These are phyloP conservation scores for Thamnaconus septentrionalis DNA, from an alignment of 2,113 vertebrate genomes.

Conservation along the genomic window DNA sequence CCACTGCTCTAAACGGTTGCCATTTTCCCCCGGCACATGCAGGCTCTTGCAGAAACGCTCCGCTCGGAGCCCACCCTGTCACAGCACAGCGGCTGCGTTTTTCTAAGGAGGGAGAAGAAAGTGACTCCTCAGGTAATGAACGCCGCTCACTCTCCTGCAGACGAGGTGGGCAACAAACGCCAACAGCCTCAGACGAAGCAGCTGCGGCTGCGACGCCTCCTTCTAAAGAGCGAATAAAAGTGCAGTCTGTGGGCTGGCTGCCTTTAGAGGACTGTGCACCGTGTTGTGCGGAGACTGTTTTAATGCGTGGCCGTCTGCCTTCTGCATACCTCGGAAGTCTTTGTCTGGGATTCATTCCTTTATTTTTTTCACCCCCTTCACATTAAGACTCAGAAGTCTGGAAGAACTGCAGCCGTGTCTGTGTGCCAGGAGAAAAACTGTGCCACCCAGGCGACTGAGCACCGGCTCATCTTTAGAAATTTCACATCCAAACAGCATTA, in stretches of 20 bases:
- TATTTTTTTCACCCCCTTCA: conserved; percentile 1
- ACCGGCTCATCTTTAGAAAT: conserved; percentile 25
- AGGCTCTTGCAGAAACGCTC: conserved; percentile 18
- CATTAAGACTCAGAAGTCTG: conserved; percentile 10
- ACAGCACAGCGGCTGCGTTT: neutral
- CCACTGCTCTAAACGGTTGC: too few species aligned
- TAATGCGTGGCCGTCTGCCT: too few species aligned
- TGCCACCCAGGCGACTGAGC: conserved; percentile 23
- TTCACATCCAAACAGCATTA: conserved; percentile 18
- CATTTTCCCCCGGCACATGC: neutral
- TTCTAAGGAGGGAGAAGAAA: conserved; percentile 1
- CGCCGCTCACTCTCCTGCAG: conserved; percentile 24
- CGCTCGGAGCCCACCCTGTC: conserved; percentile 45
- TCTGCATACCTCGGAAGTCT: too few species aligned
- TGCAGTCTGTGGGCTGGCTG: conserved; percentile 18
- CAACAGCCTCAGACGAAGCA: conserved; percentile 24
- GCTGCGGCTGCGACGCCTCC: conserved; percentile 19
- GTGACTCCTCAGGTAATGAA: conserved; percentile 44
- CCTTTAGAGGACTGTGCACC: conserved; percentile 6
- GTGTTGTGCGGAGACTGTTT: too few species aligned
- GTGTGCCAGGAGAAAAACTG: conserved; percentile 31
- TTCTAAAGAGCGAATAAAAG: conserved; percentile 36
- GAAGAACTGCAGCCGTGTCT: conserved; percentile 23
- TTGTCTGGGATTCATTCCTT: too few species aligned
- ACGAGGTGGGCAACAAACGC: neutral